A percentile compares a stretch with the other conserved stretches of the same genome.
phyloP scores from a whole-genome alignment of 2,888 invertebrate species.

The Ectemnius lituratus region DNA sequence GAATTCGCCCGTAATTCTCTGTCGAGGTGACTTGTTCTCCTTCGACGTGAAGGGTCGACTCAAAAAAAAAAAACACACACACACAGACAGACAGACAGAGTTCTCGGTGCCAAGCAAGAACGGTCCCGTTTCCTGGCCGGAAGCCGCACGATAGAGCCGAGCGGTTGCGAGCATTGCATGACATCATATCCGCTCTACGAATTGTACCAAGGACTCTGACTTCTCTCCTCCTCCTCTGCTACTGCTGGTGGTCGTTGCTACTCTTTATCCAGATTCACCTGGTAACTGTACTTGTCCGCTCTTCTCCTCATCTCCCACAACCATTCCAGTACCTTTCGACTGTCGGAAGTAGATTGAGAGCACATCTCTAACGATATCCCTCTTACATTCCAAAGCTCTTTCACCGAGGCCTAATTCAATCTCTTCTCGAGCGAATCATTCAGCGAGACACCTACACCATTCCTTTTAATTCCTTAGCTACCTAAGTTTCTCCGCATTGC shows the following conservation, averaged over 20 bases:
- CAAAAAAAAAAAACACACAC: not conserved
- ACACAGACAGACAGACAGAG: no score
- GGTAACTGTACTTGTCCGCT: not conserved
- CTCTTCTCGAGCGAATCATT: not conserved
- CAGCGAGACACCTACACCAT: not conserved
- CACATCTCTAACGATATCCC: not conserved
- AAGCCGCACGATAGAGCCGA: conserved; percentile 49
- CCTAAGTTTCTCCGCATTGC: not conserved
- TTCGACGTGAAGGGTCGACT: conserved; percentile 1
- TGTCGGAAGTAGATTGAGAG: not conserved
- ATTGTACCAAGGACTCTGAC: not conserved
- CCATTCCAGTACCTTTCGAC: not conserved
- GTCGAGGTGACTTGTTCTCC: not conserved
- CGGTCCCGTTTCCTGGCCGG: conserved; percentile 25
- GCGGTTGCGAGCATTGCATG: conserved; percentile 61
- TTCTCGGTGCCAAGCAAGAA: no score
- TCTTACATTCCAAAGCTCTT: not conserved
- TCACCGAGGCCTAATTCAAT: not conserved
- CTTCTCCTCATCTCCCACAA: not conserved
- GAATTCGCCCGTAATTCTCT: conserved; percentile 1
- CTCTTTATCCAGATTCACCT: no score
- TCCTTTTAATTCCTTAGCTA: not conserved
- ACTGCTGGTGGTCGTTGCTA: no score
- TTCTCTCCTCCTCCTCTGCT: no score
- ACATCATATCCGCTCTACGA: conserved; percentile 66